A percentile compares a stretch with the other conserved stretches of the same genome.
Evolutionary conservation across 2,888 invertebrate genomes (phyloP).

Genomic region (Torymus texanus): DNA sequence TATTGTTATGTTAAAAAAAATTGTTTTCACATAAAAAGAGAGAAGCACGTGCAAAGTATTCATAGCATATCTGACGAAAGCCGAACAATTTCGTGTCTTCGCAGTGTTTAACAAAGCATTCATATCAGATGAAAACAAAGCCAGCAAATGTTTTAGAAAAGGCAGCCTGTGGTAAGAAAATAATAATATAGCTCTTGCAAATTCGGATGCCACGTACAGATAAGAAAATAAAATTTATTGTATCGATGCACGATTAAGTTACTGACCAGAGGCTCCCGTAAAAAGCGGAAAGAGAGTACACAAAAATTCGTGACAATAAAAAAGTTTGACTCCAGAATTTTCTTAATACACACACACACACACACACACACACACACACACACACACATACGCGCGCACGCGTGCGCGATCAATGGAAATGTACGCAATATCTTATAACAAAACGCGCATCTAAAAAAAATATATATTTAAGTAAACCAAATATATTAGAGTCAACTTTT

Average conservation of each 20-base stretch:
- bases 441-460: too few species aligned
- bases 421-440: too few species aligned
- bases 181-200: neutral
- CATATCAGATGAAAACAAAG: conserved; percentile 9
- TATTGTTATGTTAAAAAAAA: conserved; percentile 41
- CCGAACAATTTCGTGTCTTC: conserved; percentile 27
- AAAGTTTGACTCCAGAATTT: neutral
- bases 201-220: too few species aligned
- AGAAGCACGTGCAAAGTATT: conserved; percentile 30
- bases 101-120: conserved; percentile 14
- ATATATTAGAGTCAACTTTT: conserved; percentile 4
- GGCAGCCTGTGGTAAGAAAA: neutral
- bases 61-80: conserved; percentile 38
- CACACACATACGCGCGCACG: too few species aligned
- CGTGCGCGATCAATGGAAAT: too few species aligned
- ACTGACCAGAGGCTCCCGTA: neutral
- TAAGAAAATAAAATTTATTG: too few species aligned
- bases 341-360: neutral
- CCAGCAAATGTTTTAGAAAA: neutral
- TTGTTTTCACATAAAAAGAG: conserved; percentile 37
- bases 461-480: too few species aligned
- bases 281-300: neutral
- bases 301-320: conserved; percentile 10
- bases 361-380: too few species aligned
- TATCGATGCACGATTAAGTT: too few species aligned